Evolutionary conservation across 2,888 invertebrate genomes (phyloP), one percentile per base, ranked within the genome.

Genomic region (Exocentrus adspersus): DNA sequence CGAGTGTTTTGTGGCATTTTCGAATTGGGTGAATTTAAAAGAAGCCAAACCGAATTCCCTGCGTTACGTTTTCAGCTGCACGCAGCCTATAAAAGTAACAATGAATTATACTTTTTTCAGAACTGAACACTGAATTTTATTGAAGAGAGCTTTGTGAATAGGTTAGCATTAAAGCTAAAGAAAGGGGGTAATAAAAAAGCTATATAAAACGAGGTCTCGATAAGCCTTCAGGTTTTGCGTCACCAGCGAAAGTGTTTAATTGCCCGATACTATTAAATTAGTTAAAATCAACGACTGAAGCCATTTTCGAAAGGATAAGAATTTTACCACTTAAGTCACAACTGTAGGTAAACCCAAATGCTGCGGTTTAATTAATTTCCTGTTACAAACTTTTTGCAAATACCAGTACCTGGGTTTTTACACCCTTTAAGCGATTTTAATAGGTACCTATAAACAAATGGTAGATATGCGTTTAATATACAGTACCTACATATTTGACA

Each of bases 191-290:
- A 32, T 21, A 20, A 48, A 58, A 48, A 58, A 32, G 12, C 45
- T 46, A 46, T 58, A 58, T 58, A 58, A 58, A 58, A 58, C 19
- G 42, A 32, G 20, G 19, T 21, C 16, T 17, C 51, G 24, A 60
- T 57, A 57, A 32, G 42, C 51, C 43, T 20, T 42, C 41, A 54
- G n/a, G 30, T 48, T 46, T 58, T 41, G 37, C 43, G 48, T 45
- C 37, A 60, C 41, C 52, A 51, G 50, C 12, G 45, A 28, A 30
- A 58, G 46, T 51, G 60, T 60, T 60, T 60, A 60, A 60, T 60
- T 60, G 30, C 58, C 45, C 17, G 58, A 58, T 50, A 48, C 50
- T 17, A 19, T 60, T 60, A 43, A 60, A 60, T 60, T 60, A 60
- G 51, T 60, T 52, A 52, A 60, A 52, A 60, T 52, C 21, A 60